Base-by-base conservation (phyloP, 2,797 vertebrate species). In the Cebuella pygmaea region DNA sequence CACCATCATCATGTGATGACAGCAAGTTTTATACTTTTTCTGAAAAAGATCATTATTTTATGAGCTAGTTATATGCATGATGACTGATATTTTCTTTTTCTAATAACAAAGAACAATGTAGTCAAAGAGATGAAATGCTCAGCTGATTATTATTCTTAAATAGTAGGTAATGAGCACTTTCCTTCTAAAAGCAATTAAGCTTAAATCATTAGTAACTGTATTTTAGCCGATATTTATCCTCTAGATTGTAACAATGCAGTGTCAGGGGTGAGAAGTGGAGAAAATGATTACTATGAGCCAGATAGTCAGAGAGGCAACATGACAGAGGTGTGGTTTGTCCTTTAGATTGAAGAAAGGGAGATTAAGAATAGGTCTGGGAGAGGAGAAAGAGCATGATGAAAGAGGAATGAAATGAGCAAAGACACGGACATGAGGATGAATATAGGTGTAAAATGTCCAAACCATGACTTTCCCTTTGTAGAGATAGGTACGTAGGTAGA, bases 41-140 rank as follows among this genome's bases (percentile, higher is more conserved):
- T 89, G 15, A 91, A 79, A 74, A 74, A 81, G 78, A 82, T 86
- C 64, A 92, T 96, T 88, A 93, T 96, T 96, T 96, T 94, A 41
- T 88, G 75, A 94, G 39, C 19, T 96, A 76, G 78, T 90, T 96
- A 82, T 95, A 84, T 84, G 55, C 91, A 52, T 33, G 44, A 55
- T 67, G 46, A 92, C 6, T 82, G 74, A 61, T 80, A 41, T 46
- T 50, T 59, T 96, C 39, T n/a, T 41, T 52, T 20, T 67, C 33
- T 83, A 81, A 22, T 70, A 74, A 84, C 24, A 89, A 93, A 81
- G 44, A 96, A 24, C 11, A 87, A 90, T 17, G 9, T 88, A 82
- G 46, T 79, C 41, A 48, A 91, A 88, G 7, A 13, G 20, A 70
- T 87, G 30, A 80, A 94, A 88, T 89, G 79, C 6, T 17, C n/a